Evolutionary conservation across 1,140 invertebrate species (phyloP), one percentile per base, ranked within the genome.

Genomic region (Rhagoletis pomonella): DNA sequence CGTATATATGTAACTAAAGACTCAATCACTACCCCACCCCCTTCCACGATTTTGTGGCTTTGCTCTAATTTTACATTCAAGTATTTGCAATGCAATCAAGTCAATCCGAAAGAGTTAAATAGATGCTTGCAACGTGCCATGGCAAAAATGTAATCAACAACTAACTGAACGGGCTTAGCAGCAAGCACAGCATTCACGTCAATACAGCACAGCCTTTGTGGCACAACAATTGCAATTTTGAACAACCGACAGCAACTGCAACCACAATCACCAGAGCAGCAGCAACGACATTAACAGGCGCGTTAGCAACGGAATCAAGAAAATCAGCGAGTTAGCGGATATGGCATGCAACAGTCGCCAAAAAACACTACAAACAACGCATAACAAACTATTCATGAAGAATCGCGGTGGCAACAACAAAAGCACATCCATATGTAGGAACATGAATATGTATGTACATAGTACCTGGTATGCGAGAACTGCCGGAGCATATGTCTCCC

Each of bases 291-390:
- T 14, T 62, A n/a, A 62, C 9, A 29, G 29, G 29, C 29, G 29
- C 17, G 9, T 64, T 10, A 4, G 10, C 62, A 64, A 64, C 17
- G 17, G 10, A 9, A 59, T 59, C 58, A 62, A 62, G 12, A 62
- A 62, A n/a, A 62, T 12, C 9, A 67, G 29, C 64, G 29, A 67
- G 17, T 17, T 39, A 4, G 3, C 12, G 69, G 4, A 73, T 47
- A 39, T 50, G 69, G 69, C 44, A 73, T 73, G 44, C 69, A 47
- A 73, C 69, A 73, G 64, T 10, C 12, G 69, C 65, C n/a, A n/a
- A 73, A 10, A 12, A 17, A n/a, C 44, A 44, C 29, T 29, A 50
- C 39, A 73, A 14, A 6, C 44, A 44, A 10, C 50, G n/a, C 39
- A 73, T 4, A 17, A 44, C 14, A 47, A 73, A 73, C 39, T 73